Evolutionary conservation across 2,888 invertebrate species (phyloP), one percentile per base, ranked within the genome.

Genomic region (Empis stercorea): DNA sequence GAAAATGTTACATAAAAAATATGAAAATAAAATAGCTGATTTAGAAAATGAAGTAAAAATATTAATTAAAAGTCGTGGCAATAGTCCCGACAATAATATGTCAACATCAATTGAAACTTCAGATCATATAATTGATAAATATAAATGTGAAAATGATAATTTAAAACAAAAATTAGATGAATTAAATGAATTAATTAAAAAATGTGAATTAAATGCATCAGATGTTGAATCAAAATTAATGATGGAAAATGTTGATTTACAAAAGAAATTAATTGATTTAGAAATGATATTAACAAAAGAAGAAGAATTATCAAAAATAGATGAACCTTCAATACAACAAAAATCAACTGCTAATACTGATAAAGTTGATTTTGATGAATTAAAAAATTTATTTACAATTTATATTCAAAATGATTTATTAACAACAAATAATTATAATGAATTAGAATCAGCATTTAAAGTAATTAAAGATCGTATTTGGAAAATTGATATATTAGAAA

Each of bases 401-500:
- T 57, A 61, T 46, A 47, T 58, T 4, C 56, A 58, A 30, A 48
- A 54, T 36, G 55, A 58, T 20, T 13, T n/a, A n/a, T n/a, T 62
- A 34, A 46, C 51, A 16, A 54, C 52, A 27, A 40, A 48, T 15
- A 52, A 51, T 52, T 40, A 56, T 50, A 54, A 56, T 45, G 43
- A 48, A 56, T 23, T 56, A 40, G 62, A 64, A n/a, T 59, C 56
- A 10, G 61, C 70, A 5, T 74, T 79, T 48, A 77, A 75, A 61
- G 67, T 75, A 15, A 59, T 80, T 0, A 68, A 72, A 50, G 75
- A 77, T 14, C 76, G 75, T 50, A 76, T 77, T 63, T 74, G 71
- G 58, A 76, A 78, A 57, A 71, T 76, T n/a, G 77, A 78, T 52
- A 55, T 60, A 4, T 63, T 79, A 43, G 75, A 79, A 57, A 74